Conservation (phyloP, 2,113 vertebrate species). For the Trichomycterus rosablanca region DNA sequence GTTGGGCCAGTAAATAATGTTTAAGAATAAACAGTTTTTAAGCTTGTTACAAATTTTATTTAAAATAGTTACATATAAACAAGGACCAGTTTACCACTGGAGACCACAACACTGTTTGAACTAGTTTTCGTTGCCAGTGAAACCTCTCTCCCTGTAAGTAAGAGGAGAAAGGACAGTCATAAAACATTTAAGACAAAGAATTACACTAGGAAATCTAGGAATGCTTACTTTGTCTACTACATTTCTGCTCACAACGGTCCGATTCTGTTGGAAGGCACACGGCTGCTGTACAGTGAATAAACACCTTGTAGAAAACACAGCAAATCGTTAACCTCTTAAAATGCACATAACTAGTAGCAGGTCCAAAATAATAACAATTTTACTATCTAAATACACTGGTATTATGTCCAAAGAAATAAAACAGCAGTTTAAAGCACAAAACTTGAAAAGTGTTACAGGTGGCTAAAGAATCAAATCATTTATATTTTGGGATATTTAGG, state of each 20-base stretch:
- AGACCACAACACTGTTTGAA: constrained; percentile 38
- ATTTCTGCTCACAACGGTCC: constrained; percentile 48
- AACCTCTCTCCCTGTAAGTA: constrained; percentile 49
- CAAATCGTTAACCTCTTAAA: too few relatives aligned
- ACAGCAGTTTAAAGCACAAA: not conserved
- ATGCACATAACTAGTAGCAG: too few relatives aligned
- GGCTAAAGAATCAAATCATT: too few relatives aligned
- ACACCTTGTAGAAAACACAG: too few relatives aligned
- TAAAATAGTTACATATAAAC: not conserved
- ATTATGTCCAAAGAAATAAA: not conserved
- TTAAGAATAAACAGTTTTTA: too few relatives aligned
- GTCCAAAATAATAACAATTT: too few relatives aligned
- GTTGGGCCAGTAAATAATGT: too few relatives aligned
- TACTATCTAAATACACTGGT: too few relatives aligned
- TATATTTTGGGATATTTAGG: too few relatives aligned
- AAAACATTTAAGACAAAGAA: not conserved
- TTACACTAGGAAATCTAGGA: not conserved
- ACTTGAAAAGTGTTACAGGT: too few relatives aligned
- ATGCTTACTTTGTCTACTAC: constrained; percentile 54
- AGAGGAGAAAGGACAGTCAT: constrained; percentile 17
- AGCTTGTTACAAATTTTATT: too few relatives aligned
- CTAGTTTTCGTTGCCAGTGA: not conserved
- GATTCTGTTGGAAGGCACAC: constrained; percentile 42
- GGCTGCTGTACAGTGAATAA: constrained; percentile 49
- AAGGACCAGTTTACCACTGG: constrained; percentile 41